Base-by-base conservation (phyloP, 2,797 vertebrate species). In the Semotilus atromaculatus region DNA sequence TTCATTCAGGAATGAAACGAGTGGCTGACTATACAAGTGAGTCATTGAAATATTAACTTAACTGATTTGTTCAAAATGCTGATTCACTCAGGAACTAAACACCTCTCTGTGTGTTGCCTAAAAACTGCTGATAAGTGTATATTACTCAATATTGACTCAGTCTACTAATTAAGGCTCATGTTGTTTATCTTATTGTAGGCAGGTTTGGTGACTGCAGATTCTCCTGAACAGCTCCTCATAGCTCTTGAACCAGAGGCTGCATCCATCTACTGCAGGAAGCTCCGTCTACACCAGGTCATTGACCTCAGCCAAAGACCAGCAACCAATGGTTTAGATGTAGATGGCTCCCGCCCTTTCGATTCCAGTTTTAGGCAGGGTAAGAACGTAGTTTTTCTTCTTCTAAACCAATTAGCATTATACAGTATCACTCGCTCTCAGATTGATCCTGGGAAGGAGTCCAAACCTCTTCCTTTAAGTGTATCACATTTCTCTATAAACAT, bases 331-430 rank as follows among this genome's bases (percentile, higher is more conserved):
- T 88, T 95, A 1, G 93, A 96, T 0, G 13, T 90, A 0, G 95
- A 97, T 0, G 94, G 87, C 0, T 85, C 95, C 62, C 92, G 94
- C 0, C 91, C 92, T 29, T 95, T 96, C 4, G 96, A 97, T 91
- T 97, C 97, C 91, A 97, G 97, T 94, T 99, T 98, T 91, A 95
- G 97, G 75, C 97, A 98, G 92, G 97, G 98, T 97, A 87, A 95
- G 87, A 48, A 45, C 31, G 1, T n/a, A 31, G 7, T 74, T 36
- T 48, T 29, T 74, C 5, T 2, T 23, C 36, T 77, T 78, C 43
- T 64, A 3, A 62, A 26, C 9, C 62, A 73, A 58, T 84, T 80
- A 83, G 84, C 64, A 71, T 67, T 78, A 74, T 77, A 81, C 74
- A 85, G 53, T 74, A 75, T 85, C 62, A 68, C 83, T 68, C 16